These are phyloP conservation scores for Smittia aterrima DNA, from an alignment of 2,888 invertebrate species.

Conservation along the genomic window DNA sequence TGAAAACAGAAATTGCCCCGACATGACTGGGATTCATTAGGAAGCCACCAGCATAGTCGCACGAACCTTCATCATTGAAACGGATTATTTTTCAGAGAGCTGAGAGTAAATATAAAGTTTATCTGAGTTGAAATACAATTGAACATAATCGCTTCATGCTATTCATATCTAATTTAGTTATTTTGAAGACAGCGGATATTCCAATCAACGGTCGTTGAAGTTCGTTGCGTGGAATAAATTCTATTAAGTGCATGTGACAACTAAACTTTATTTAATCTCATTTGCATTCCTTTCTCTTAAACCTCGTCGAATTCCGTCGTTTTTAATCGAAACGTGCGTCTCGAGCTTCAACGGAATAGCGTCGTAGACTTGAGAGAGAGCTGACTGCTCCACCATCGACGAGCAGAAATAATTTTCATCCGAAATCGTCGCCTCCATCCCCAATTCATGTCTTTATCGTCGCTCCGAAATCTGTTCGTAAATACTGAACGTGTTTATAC, in stretches of 20 bases:
- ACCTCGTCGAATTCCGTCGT: too few relatives aligned
- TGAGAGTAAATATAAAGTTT: too few relatives aligned
- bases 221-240: not conserved
- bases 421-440: not conserved
- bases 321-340: too few relatives aligned
- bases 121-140: conserved; percentile 10
- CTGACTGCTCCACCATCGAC: too few relatives aligned
- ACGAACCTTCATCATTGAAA: too few relatives aligned
- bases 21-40: too few relatives aligned
- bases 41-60: too few relatives aligned
- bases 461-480: not conserved
- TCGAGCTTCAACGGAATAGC: too few relatives aligned
- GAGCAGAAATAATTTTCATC: not conserved
- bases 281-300: not conserved
- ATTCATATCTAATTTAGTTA: conserved; percentile 23
- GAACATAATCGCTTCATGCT: conserved; percentile 21
- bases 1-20: too few relatives aligned
- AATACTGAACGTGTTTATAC: conserved; percentile 18
- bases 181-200: conserved; percentile 37
- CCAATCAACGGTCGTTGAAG: conserved; percentile 17
- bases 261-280: not conserved
- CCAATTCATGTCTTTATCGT: not conserved
- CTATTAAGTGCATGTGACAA: conserved; percentile 7
- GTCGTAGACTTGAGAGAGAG: too few relatives aligned
- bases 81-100: too few relatives aligned